Evolutionary conservation across 2,797 vertebrate species (phyloP), one percentile per base, ranked within the genome.

Genomic region (Schizopygopsis pylzovi): DNA sequence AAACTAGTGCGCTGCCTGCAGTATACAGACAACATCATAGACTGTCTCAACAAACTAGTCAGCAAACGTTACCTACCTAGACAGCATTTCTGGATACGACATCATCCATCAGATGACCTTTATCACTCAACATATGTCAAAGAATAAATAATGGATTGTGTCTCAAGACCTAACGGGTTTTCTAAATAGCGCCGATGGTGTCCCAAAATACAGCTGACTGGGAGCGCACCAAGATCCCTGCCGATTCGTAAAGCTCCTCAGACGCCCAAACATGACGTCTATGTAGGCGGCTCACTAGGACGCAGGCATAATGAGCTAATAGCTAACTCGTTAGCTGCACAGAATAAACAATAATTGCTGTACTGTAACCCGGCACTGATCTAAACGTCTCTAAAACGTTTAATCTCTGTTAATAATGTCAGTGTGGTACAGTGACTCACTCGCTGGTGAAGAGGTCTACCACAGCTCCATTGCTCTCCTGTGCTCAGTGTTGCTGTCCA

Each of bases 241-340:
- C 68, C 11, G 68, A 41, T 59, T 59, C n/a, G 20, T 37, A 52
- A 65, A 37, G 13, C 43, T 63, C 82, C 25, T 33, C 41, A 22
- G 56, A 83, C 82, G 56, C 28, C 43, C 28, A 77, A 77, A 67
- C 82, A 54, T 83, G 72, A 15, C 54, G 72, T 76, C 22, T 83
- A 16, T 37, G 3, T 37, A 49, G 72, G 9, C 20, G 52, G 15
- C 45, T 83, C 25, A 65, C 41, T 37, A 25, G 28, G n/a, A 52
- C 63, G 37, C 16, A 52, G 22, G 8, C 71, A 77, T 47, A 22
- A 45, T 18, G n/a, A 73, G 81, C 70, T 33, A 47, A 6, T 3
- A 43, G 70, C 68, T 82, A 82, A 72, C 52, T 45, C 54, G 70
- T 56, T 75, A 83, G 54, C 70, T 67, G 15, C 33, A 37, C 6